These are phyloP conservation scores for Micronycteris hirsuta DNA, from an alignment of 2,113 vertebrate genomes.

Conservation along the genomic window DNA sequence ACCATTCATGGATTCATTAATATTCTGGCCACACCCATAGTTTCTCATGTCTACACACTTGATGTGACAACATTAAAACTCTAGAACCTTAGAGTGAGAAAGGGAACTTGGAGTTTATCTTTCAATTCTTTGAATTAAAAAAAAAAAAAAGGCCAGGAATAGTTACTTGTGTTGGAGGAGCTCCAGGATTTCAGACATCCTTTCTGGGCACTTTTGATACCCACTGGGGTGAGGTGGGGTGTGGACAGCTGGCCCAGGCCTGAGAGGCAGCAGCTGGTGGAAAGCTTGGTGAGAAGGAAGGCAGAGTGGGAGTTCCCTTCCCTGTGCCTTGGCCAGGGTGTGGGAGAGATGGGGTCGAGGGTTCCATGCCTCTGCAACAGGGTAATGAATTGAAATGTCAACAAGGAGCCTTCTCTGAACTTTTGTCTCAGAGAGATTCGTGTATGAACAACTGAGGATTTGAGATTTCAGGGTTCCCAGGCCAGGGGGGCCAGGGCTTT, in stretches of 20 bases:
- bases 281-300: not conserved
- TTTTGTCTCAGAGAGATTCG: not conserved
- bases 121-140: not conserved
- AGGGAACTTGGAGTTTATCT: not conserved
- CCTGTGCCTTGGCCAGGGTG: not conserved
- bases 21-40: not conserved
- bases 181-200: not conserved
- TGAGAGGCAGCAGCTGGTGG: constrained; percentile 24
- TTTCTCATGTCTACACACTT: not conserved
- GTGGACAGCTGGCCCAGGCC: not conserved
- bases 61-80: not conserved
- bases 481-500: constrained; percentile 10
- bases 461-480: constrained; percentile 60
- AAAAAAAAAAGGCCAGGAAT: not conserved
- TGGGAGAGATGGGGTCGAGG: not conserved
- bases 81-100: not conserved
- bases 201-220: not conserved
- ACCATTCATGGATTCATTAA: not conserved
- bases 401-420: constrained; percentile 16
- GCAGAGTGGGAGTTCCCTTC: not conserved
- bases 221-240: not conserved
- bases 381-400: constrained; percentile 49
- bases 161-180: not conserved
- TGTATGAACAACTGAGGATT: constrained; percentile 60
- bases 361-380: not conserved